These are phyloP conservation scores for Basileuterus tristriatus DNA, from an alignment of 2,797 vertebrate species.

Conservation along the genomic window DNA sequence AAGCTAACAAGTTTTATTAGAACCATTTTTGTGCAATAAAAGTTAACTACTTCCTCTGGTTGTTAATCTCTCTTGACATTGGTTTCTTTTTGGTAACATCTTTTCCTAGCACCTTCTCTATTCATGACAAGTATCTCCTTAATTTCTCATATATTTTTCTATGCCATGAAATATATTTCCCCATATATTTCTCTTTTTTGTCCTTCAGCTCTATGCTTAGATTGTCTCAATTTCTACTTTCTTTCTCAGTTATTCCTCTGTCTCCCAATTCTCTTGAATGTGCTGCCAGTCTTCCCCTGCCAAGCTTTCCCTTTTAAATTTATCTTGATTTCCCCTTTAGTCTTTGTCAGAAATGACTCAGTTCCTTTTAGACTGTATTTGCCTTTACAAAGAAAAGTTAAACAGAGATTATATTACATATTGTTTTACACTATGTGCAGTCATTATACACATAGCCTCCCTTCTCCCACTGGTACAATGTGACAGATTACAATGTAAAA, in stretches of 20 bases:
- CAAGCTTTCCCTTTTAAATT: constrained; percentile 31
- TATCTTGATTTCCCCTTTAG: not conserved
- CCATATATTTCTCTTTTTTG: not conserved
- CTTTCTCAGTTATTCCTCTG: not conserved
- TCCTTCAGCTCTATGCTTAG: not conserved
- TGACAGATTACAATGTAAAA: not conserved
- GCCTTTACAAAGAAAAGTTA: not conserved
- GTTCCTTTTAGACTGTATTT: not conserved
- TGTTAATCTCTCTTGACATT: not conserved
- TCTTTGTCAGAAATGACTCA: constrained; percentile 31
- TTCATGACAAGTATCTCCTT: not conserved
- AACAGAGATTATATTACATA: not conserved
- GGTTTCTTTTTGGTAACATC: not conserved
- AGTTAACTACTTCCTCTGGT: not conserved
- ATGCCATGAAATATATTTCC: not conserved
- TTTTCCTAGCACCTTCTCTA: not conserved
- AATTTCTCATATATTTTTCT: not conserved
- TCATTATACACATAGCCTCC: not conserved
- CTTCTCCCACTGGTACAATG: not conserved
- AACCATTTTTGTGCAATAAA: not conserved
- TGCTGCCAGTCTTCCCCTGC: constrained; percentile 22
- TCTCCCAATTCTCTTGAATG: not conserved
- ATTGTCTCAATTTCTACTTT: not conserved
- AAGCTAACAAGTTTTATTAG: not conserved
- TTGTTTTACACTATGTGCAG: not conserved